Evolutionary conservation across 2,888 invertebrate species (phyloP).

Genomic region (Plusia festucae): DNA sequence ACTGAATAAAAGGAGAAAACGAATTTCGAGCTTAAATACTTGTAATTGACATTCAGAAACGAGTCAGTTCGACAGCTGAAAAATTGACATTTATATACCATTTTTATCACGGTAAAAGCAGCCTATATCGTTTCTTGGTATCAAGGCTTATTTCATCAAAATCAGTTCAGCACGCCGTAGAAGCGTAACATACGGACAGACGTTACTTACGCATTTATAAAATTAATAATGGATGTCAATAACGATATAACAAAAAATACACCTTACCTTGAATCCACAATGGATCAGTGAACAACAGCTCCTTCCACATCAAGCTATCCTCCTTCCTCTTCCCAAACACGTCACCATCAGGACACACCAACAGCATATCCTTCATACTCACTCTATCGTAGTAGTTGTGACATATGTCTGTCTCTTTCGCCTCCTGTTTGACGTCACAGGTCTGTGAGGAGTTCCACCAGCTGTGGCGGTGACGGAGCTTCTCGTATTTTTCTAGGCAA

Average conservation of each 20-base stretch:
- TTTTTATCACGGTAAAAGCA: too few species aligned
- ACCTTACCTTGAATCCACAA: conserved; percentile 77
- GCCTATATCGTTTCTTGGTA: too few species aligned
- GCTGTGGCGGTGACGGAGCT: conserved; percentile 75
- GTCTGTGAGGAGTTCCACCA: conserved; percentile 73
- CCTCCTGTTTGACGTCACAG: conserved; percentile 60
- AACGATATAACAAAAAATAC: neutral
- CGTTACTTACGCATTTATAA: too few species aligned
- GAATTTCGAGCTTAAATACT: too few species aligned
- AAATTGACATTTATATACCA: too few species aligned
- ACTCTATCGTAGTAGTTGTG: conserved; percentile 68
- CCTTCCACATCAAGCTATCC: conserved; percentile 80
- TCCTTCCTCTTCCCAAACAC: conserved; percentile 73
- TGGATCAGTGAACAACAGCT: conserved; percentile 81
- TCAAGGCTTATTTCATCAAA: too few species aligned
- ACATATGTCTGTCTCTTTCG: conserved; percentile 59
- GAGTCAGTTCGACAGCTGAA: too few species aligned
- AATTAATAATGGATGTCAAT: too few species aligned
- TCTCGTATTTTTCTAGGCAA: conserved; percentile 74
- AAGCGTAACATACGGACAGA: too few species aligned
- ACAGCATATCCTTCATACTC: conserved; percentile 75
- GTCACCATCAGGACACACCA: conserved; percentile 82
- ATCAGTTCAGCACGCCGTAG: too few species aligned
- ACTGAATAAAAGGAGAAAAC: too few species aligned
- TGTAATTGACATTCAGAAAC: too few species aligned